These are phyloP conservation scores for Clarias macrocephalus DNA, from an alignment of 2,113 vertebrate genomes.

Conservation along the genomic window DNA sequence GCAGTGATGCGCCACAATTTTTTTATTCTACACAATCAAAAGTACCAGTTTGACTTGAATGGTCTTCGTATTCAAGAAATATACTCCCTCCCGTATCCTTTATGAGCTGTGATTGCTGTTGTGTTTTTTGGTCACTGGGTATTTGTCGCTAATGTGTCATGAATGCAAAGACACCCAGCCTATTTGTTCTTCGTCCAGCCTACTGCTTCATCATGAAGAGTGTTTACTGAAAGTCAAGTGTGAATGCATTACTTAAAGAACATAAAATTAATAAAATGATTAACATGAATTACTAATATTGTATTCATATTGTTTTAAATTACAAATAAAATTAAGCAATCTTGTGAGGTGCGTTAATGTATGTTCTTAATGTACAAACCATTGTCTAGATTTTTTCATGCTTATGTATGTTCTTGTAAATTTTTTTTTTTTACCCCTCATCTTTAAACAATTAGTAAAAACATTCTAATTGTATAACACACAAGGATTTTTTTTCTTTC, in stretches of 20 bases:
- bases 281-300: not conserved
- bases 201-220: not conserved
- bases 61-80: not conserved
- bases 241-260: not conserved
- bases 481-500: not conserved
- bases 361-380: not conserved
- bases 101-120: not conserved
- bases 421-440: not conserved
- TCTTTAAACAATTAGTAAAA: not conserved
- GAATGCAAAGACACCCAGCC: not conserved
- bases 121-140: not conserved
- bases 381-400: not conserved
- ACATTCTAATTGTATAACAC: not conserved
- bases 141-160: slow-evolving; percentile 10
- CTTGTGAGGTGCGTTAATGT: not conserved
- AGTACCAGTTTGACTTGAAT: too few relatives aligned
- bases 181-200: not conserved
- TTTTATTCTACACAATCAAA: too few relatives aligned
- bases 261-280: not conserved
- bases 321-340: not conserved
- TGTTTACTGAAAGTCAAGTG: not conserved
- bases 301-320: not conserved
- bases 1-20: too few relatives aligned
- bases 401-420: not conserved
- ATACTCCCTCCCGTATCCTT: not conserved